phyloP scores from a whole-genome alignment of 2,888 invertebrate species.

The Operophtera brumata region DNA sequence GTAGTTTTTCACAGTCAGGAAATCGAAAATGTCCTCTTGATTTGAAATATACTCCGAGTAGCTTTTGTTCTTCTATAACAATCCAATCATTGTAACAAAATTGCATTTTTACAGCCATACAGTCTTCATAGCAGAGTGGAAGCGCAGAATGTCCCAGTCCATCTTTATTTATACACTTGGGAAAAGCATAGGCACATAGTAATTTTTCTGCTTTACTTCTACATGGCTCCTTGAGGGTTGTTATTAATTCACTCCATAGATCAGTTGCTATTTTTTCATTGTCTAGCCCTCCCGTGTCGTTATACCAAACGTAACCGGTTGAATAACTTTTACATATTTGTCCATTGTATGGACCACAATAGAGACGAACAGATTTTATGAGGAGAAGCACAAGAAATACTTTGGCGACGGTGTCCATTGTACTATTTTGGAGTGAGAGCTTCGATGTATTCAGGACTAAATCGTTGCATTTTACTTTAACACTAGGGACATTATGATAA shows the following conservation, averaged over 20 bases:
- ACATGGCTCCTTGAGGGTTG: constrained; percentile 90
- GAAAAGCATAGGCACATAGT: constrained; percentile 95
- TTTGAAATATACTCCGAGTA: constrained; percentile 87
- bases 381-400: constrained; percentile 63
- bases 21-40: constrained; percentile 92
- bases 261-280: constrained; percentile 92
- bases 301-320: constrained; percentile 88
- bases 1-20: constrained; percentile 91
- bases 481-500: constrained; percentile 46
- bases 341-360: constrained; percentile 94
- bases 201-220: constrained; percentile 93
- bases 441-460: constrained; percentile 53
- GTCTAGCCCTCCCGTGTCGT: constrained; percentile 86
- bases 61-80: constrained; percentile 92
- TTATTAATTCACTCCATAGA: constrained; percentile 93
- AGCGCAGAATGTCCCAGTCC: constrained; percentile 84
- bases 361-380: constrained; percentile 81
- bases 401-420: constrained; percentile 62
- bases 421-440: constrained; percentile 50
- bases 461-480: constrained; percentile 65
- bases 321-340: constrained; percentile 87
- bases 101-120: constrained; percentile 92
- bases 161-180: constrained; percentile 87
- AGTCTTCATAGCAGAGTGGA: constrained; percentile 95
- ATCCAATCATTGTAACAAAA: constrained; percentile 98